A percentile compares a stretch with the other conserved stretches of the same genome.
phyloP scores from a whole-genome alignment of 1,140 invertebrate species.

The Calephelis nemesis region DNA sequence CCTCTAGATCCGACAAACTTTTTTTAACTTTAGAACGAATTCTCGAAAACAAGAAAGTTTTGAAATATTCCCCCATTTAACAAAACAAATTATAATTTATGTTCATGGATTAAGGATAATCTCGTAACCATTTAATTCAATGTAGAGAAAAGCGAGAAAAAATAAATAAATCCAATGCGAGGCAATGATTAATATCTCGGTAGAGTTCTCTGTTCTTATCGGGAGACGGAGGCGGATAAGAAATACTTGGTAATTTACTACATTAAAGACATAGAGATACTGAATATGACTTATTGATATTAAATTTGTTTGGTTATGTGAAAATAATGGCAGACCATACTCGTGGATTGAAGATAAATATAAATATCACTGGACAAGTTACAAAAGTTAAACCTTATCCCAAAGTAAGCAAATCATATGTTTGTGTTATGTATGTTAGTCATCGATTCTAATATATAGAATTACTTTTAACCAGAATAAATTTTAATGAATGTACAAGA shows the following conservation, averaged over 20 bases:
- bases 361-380: too few relatives aligned
- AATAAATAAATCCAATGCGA: conserved; percentile 51
- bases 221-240: conserved; percentile 37
- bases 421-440: too few relatives aligned
- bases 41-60: conserved; percentile 8
- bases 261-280: conserved; percentile 24
- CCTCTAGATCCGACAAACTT: conserved; percentile 1
- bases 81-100: conserved; percentile 16
- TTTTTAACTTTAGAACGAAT: neutral
- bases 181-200: conserved; percentile 50
- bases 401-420: too few relatives aligned
- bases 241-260: conserved; percentile 48
- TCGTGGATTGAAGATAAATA: too few relatives aligned
- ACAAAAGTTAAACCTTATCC: too few relatives aligned
- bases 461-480: too few relatives aligned
- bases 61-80: neutral
- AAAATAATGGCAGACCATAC: too few relatives aligned
- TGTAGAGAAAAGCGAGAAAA: conserved; percentile 38
- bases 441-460: too few relatives aligned
- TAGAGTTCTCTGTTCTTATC: conserved; percentile 41
- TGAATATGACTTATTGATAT: conserved; percentile 21
- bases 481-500: too few relatives aligned
- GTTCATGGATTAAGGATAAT: conserved; percentile 14
- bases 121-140: conserved; percentile 40
- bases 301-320: too few relatives aligned